Evolutionary conservation across 2,113 vertebrate genomes (phyloP).

Genomic region (Rhipidura dahli): DNA sequence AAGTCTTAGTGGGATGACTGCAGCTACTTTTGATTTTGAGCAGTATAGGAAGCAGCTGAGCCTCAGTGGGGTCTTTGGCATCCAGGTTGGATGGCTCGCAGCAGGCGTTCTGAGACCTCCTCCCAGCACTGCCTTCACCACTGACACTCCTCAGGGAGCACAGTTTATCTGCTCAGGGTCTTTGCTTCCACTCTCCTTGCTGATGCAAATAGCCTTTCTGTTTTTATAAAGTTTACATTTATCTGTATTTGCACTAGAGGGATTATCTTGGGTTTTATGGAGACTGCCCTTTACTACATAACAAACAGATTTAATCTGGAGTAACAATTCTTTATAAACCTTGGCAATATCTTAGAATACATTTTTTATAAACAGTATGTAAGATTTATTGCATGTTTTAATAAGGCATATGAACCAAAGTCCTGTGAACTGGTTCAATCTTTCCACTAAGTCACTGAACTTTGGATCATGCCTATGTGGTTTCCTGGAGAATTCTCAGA

Average conservation of each 20-base stretch:
- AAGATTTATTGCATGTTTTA: background rate
- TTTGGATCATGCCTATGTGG: background rate
- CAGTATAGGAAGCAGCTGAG: background rate
- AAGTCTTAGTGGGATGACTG: background rate
- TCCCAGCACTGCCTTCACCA: background rate
- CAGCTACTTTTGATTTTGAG: background rate
- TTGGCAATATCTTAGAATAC: background rate
- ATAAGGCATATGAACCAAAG: background rate
- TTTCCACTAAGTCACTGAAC: background rate
- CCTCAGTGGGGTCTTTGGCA: rapidly evolving
- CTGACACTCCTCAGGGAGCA: background rate
- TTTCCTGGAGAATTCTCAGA: background rate
- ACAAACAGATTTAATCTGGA: background rate
- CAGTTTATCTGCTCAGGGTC: rapidly evolving
- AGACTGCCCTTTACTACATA: background rate
- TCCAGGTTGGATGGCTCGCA: background rate
- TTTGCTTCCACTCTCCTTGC: background rate
- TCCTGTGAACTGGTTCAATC: background rate
- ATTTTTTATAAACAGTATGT: background rate
- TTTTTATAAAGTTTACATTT: background rate
- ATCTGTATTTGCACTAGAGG: background rate
- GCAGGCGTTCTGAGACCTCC: background rate
- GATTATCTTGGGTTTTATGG: background rate
- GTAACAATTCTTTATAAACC: background rate
- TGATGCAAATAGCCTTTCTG: background rate